These are phyloP conservation scores for Catostylus mosaicus DNA, from an alignment of 30 jellyfish, hydroid and myxozoan genomes.

Conservation along the genomic window DNA sequence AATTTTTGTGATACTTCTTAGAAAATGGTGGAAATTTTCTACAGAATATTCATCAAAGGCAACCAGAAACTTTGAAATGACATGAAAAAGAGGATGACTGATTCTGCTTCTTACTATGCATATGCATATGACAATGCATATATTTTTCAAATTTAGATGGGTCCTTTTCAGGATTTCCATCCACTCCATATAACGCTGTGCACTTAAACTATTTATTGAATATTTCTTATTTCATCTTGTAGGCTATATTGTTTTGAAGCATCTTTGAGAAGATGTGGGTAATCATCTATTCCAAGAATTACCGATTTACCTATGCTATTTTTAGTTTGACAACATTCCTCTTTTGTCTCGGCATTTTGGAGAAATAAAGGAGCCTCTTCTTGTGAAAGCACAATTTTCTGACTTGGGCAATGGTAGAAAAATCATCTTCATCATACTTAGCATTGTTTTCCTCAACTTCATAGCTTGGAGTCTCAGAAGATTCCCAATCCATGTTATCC, in stretches of 20 bases:
- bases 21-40: conserved; percentile 31
- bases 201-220: too few species aligned
- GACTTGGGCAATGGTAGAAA: conserved; percentile 15
- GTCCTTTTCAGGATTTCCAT: too few species aligned
- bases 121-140: background rate
- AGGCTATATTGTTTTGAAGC: too few species aligned
- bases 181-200: too few species aligned
- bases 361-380: background rate
- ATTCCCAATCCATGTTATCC: conserved; percentile 11
- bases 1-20: conserved; percentile 36
- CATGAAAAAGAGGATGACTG: conserved; percentile 24
- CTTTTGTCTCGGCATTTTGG: conserved; percentile 6
- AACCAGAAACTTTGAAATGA: conserved; percentile 18
- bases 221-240: too few species aligned
- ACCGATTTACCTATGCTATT: too few species aligned
- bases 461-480: conserved; percentile 11
- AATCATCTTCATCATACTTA: background rate
- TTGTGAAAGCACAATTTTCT: conserved; percentile 15
- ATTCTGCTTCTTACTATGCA: background rate
- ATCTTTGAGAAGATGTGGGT: too few species aligned
- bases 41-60: conserved; percentile 56
- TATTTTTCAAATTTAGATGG: too few species aligned
- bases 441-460: too few species aligned
- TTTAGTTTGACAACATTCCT: conserved; percentile 10
- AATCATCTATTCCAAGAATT: too few species aligned